Evolutionary conservation across 2,797 vertebrate genomes (phyloP).

Genomic region (Anguilla obscura): DNA sequence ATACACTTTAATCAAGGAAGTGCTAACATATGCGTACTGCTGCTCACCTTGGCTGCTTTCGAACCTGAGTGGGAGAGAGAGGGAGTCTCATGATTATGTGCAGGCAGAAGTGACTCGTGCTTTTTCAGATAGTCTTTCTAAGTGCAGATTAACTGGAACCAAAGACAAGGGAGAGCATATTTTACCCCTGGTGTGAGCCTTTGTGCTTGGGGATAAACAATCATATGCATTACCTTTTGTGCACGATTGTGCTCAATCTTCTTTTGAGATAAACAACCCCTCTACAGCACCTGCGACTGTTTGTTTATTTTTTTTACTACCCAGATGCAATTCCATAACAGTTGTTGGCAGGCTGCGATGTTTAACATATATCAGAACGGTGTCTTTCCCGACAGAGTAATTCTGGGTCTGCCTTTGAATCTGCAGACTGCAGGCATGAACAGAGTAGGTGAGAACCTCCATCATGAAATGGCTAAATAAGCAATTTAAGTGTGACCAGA

Average conservation of each 20-base stretch:
- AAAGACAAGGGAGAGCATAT: slow-evolving; percentile 14
- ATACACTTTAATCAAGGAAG: slow-evolving; percentile 68
- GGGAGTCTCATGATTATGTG: slow-evolving; percentile 21
- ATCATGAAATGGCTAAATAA: slow-evolving; percentile 75
- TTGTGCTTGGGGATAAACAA: slow-evolving; percentile 6
- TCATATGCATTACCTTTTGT: slow-evolving; percentile 2
- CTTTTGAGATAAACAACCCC: background rate
- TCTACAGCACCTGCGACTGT: background rate
- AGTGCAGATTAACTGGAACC: slow-evolving; percentile 28
- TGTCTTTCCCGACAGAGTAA: background rate
- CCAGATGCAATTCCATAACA: background rate
- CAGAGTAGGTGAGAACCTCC: slow-evolving; percentile 68
- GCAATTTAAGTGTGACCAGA: slow-evolving; percentile 78
- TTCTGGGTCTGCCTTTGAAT: slow-evolving; percentile 37
- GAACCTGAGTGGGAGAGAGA: slow-evolving; percentile 18
- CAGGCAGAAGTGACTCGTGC: slow-evolving; percentile 13
- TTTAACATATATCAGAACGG: background rate
- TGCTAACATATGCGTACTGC: slow-evolving; percentile 62
- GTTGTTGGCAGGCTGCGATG: background rate
- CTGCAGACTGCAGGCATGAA: slow-evolving; percentile 65
- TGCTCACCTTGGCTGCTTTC: slow-evolving; percentile 44
- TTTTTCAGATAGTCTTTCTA: background rate
- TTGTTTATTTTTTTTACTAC: background rate
- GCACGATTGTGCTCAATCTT: background rate
- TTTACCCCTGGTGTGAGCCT: background rate